Evolutionary conservation across 1,140 invertebrate species (phyloP), one percentile per base, ranked within the genome.

Genomic region (Lamellibrachia luymesi): DNA sequence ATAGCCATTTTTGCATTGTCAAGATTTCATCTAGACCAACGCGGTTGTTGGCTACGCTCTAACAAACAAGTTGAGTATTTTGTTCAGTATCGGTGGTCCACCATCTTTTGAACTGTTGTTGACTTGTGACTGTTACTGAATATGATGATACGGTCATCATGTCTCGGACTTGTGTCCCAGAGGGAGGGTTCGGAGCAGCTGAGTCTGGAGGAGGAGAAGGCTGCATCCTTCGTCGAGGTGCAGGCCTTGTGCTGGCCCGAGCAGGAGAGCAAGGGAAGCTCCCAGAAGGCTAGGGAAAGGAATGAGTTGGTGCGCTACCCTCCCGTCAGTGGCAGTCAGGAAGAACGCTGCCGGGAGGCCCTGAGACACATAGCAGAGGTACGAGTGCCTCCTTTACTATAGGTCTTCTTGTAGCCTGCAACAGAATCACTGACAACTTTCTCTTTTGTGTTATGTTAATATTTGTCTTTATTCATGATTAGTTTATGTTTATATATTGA

Each of bases 331-430:
- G 97, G 97, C 51, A 96, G 95, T 8, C 94, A 97, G 1, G 97
- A 97, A 93, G 97, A 98, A 94, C 96, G 98, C 93, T 98, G 97
- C 96, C 95, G 96, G 49, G 95, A 96, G 25, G 97, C 97, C 1
- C 95, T 98, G 51, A 96, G 97, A 91, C 97, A 98, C 94, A 97
- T 98, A 2, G 96, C 96, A 13, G 96, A 97, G 90, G 98, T 98
- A 64, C 95, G 98, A 0, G 96, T 97, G 49, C 98, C 7, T 91
- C 50, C 90, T 38, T 38, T 38, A 38, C 38, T 38, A 38, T 38
- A 38, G 38, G 38, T 38, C 38, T 38, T 50, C 1, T 91, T 27
- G 27, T 8, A 91, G 27, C 90, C 50, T n/a, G 4, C 5, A 50
- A 4, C 51, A 92, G 6, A 50, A 38, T 38, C 38, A 38, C 38